Percentiles rank a stretch among this genome's conserved stretches.
These are phyloP conservation scores for Uropetala carovei DNA, from an alignment of 2,888 invertebrate genomes.

Conservation along the genomic window DNA sequence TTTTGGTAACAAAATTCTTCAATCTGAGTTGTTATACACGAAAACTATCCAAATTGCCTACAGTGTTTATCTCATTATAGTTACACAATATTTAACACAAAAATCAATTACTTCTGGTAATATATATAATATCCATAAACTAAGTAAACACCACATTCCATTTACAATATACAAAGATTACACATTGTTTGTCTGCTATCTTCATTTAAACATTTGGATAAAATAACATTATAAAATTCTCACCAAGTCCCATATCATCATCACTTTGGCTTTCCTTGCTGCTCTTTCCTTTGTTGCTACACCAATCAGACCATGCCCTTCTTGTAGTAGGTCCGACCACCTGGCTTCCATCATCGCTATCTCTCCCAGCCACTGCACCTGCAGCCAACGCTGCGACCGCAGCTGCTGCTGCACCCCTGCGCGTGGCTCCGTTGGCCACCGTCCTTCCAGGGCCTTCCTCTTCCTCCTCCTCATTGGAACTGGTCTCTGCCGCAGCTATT, in stretches of 20 bases:
- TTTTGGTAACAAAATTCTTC: too few species aligned
- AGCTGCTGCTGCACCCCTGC: slow-evolving; percentile 73
- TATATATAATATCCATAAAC: too few species aligned
- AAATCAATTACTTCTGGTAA: too few species aligned
- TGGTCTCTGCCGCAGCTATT: slow-evolving; percentile 22
- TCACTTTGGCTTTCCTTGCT: slow-evolving; percentile 78
- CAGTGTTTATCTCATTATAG: too few species aligned
- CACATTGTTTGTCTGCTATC: background rate
- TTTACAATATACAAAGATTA: background rate
- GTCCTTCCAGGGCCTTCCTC: slow-evolving; percentile 53
- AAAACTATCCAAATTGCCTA: too few species aligned
- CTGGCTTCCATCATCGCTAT: slow-evolving; percentile 74
- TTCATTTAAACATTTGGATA: background rate
- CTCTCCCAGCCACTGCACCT: slow-evolving; percentile 71
- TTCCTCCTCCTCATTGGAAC: slow-evolving; percentile 64
- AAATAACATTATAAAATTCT: slow-evolving; percentile 72
- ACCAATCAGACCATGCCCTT: slow-evolving; percentile 86
- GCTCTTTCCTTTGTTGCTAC: slow-evolving; percentile 79
- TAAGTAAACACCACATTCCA: background rate
- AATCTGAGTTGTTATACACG: too few species aligned
- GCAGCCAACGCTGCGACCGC: slow-evolving; percentile 73
- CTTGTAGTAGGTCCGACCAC: slow-evolving; percentile 83
- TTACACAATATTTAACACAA: too few species aligned
- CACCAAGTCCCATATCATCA: slow-evolving; percentile 74
- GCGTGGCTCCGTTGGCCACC: slow-evolving; percentile 43